Evolutionary conservation across 2,113 vertebrate species (phyloP), one percentile per base, ranked within the genome.

Genomic region (Gadus chalcogrammus): DNA sequence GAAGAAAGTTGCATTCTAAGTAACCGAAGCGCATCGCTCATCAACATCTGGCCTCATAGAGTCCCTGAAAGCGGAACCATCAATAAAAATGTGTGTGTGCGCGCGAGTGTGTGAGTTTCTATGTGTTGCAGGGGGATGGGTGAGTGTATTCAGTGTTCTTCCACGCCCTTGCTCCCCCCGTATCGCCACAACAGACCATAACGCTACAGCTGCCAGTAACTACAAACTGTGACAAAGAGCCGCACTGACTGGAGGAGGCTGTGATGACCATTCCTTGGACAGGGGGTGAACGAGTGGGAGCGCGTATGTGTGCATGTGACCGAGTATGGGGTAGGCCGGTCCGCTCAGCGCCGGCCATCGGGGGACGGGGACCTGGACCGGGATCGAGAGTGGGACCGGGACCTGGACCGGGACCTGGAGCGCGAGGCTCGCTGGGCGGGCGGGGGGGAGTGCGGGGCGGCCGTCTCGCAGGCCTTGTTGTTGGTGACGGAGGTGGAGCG

Each of bases 261-360:
- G 42, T 48, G 12, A 48, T 13, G 42, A 48, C 8, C 38, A 11
- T 42, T 8, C 38, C 42, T 48, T 48, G 42, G 42, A 48, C 8
- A 48, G 42, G 42, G 42, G 2, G 12, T 48, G 42, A 48, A 48
- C 11, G 42, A 48, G 55, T 58, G n/a, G 18, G 35, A 3, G 24
- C 24, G 48, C 60, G 18, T 69, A 4, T 17, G 9, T 24, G 67
- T 15, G 22, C 9, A 28, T 22, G 65, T 16, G 27, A 38, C 27
- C 1, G 17, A 35, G 24, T n/a, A 3, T 59, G 35, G 48, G 9
- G 22, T 48, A 28, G 15, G 12, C 42, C 12, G 17, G 38, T 17
- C 17, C 3, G 13, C 12, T 94, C 93, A 98, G 87, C 94, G 94
- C 86, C 95, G 93, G 90, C 94, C 96, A 87, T 96, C 94, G 68